phyloP scores from a whole-genome alignment of 2,113 vertebrate species.

The Pica pica region DNA sequence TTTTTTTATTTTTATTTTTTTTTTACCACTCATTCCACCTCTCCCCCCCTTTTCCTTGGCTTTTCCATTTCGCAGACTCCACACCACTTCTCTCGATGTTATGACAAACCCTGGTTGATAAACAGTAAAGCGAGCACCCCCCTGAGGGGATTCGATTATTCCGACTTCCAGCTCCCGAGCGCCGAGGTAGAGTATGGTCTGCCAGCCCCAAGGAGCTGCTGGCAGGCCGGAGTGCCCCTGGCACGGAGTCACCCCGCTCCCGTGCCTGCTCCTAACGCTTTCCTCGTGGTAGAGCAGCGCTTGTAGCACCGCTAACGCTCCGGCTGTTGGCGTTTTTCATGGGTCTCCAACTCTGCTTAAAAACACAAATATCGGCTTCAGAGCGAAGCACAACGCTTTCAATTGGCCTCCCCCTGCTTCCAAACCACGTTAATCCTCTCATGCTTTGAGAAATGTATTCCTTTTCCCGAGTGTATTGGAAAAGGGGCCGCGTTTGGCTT shows the following conservation, averaged over 20 bases:
- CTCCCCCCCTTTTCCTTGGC: constrained; percentile 53
- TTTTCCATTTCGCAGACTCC: constrained; percentile 87
- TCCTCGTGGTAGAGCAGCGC: constrained; percentile 25
- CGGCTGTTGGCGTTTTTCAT: constrained; percentile 37
- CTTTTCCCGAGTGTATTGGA: background rate
- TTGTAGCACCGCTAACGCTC: constrained; percentile 56
- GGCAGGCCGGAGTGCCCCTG: background rate
- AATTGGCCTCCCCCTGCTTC: background rate
- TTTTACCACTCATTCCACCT: constrained; percentile 34
- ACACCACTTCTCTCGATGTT: constrained; percentile 91
- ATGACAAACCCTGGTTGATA: constrained; percentile 99
- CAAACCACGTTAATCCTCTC: accelerated
- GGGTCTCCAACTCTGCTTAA: constrained; percentile 58
- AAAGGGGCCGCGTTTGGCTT: background rate
- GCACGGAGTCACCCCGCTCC: background rate
- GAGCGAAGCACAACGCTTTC: accelerated
- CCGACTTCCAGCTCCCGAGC: constrained; percentile 79
- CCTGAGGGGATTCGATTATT: constrained; percentile 88
- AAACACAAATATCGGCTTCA: background rate
- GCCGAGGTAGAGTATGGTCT: constrained; percentile 81
- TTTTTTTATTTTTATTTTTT: background rate
- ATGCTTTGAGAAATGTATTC: accelerated
- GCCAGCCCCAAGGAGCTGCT: constrained; percentile 17
- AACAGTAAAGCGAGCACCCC: constrained; percentile 96
- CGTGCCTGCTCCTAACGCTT: constrained; percentile 33